Evolutionary conservation across 1,140 invertebrate species (phyloP).

Genomic region (Cryptotermes secundus): DNA sequence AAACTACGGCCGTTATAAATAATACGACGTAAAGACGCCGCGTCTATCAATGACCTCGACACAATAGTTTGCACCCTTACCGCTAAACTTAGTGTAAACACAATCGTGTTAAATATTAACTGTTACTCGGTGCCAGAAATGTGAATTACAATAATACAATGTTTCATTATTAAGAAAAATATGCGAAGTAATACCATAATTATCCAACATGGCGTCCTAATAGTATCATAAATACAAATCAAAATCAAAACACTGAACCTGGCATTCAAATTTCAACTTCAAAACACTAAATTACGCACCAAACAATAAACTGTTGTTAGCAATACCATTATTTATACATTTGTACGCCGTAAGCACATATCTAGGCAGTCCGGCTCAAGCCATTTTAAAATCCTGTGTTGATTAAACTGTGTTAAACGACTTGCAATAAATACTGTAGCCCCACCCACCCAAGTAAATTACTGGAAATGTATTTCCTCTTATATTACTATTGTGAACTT

Average conservation of each 20-base stretch:
- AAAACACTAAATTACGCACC: neutral
- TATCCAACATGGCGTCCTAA: conserved; percentile 20
- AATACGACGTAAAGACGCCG: neutral
- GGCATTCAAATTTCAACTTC: neutral
- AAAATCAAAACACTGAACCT: conserved; percentile 28
- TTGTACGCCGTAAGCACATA: neutral
- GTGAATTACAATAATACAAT: neutral
- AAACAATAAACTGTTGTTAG: neutral
- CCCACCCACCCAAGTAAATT: neutral
- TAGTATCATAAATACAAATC: neutral
- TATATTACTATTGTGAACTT: neutral
- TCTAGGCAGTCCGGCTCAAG: neutral
- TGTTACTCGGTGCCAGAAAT: neutral
- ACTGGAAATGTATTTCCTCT: neutral
- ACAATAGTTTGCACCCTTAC: neutral
- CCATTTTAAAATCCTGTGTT: neutral
- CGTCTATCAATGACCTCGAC: conserved; percentile 17
- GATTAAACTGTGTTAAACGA: neutral
- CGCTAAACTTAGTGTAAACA: neutral
- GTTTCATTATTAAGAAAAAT: neutral
- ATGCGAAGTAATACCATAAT: conserved; percentile 3
- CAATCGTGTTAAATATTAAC: neutral
- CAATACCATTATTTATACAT: neutral
- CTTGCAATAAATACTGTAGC: neutral
- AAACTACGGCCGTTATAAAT: neutral